Evolutionary conservation across 2,113 vertebrate genomes (phyloP), one percentile per base, ranked within the genome.

Genomic region (Pomatorhinus ruficollis): DNA sequence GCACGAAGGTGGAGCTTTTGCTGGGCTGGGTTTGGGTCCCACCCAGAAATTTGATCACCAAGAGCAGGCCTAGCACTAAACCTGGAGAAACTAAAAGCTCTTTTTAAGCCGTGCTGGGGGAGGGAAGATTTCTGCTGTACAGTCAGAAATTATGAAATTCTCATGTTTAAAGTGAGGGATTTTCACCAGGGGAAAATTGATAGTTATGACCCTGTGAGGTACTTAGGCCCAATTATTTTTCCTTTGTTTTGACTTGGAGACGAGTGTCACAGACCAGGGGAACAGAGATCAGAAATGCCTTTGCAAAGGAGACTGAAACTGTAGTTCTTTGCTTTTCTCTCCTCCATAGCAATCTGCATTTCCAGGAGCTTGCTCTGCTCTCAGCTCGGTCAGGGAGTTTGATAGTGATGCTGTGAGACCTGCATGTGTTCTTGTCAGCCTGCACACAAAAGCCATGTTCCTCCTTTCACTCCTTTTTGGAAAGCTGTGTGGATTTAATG

Each of bases 361-460:
- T 79, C 40, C 89, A 93, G 95, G 95, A 92, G 90, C 92, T 97
- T 96, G 95, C 95, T 94, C 72, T 96, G 97, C 97, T 97, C 57
- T 93, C 72, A 27, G 44, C 70, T 83, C 28, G 49, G 57, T 44
- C 94, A 96, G 95, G 95, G 59, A 63, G 94, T 98, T 97, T 92
- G 98, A 97, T 95, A 93, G 95, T 92, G 97, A 89, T 98, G 98
- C 98, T 98, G 93, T 98, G 98, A 98, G 97, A 97, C 93, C 71
- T 98, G 99, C 99, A 99, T 99, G 99, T 97, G 44, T 93, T 97
- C 94, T 45, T 80, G 96, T 96, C 97, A 98, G 97, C 98, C 97
- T 96, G 98, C 98, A 98, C 99, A 98, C 98, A 97, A 99, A 99
- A 99, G 99, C 99, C 99, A 99, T 98, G 98, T 99, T 99, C 99